Base-by-base conservation (phyloP, 2,797 vertebrate species). In the Urocyon cinereoargenteus region DNA sequence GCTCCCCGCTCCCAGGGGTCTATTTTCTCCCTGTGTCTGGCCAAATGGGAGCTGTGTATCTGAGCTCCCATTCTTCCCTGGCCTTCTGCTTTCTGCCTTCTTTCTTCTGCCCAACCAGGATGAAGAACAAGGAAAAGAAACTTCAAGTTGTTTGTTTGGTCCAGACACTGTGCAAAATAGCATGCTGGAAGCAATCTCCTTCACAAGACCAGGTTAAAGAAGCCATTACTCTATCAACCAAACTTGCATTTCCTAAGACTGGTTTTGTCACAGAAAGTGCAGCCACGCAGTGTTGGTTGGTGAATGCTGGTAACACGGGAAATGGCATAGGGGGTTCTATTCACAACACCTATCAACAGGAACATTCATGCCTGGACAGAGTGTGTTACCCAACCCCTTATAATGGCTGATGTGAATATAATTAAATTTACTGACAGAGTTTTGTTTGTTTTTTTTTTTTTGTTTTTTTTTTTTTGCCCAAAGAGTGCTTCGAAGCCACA, bases 351-450 rank as follows among this genome's bases (percentile, higher is more conserved):
- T 98, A 97, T 98, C 84, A 68, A 94, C 66, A 97, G 91, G 95
- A 98, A 96, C 49, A 95, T 62, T 45, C 87, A 31, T 18, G 97
- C 96, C 96, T 98, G 96, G 98, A 96, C 96, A 98, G 73, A 95
- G 97, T 97, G 91, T 98, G 98, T 98, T 97, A 98, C 82, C 66
- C 10, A 87, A 93, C 73, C 79, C 70, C 98, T 98, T 53, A 94
- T 95, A 97, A 96, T 68, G 87, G 97, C 93, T 64, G 53, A 91
- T 98, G 98, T 98, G 96, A 57, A 98, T 98, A 98, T 98, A 98
- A 98, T 98, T 97, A 98, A 98, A 98, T 77, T 96, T 98, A 98
- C 97, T 98, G 98, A 98, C 97, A 88, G 70, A 36, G 0, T 16
- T 92, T 89, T 86, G 11, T n/a, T n/a, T n/a, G n/a, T 40, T 40